Percentiles rank a stretch among this genome's conserved stretches.
phyloP scores from a whole-genome alignment of 2,113 vertebrate genomes.

The Promerops cafer region DNA sequence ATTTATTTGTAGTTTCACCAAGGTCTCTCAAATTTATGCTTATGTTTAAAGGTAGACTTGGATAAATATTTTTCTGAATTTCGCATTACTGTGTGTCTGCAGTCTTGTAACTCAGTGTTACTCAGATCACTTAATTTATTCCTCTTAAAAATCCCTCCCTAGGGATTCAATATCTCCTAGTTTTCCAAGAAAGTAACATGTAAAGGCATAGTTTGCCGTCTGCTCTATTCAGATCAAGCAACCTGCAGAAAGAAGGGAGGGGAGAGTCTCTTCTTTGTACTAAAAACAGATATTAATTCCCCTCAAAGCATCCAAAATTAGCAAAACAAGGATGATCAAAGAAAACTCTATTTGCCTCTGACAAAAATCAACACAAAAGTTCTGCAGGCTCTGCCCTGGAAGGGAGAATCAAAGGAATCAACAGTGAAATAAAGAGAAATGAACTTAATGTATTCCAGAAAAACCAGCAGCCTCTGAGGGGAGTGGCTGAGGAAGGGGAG shows the following conservation, averaged over 20 bases:
- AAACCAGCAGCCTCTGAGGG: not conserved
- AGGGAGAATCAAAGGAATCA: constrained; percentile 3
- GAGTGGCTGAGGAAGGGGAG: not conserved
- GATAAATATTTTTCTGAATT: not conserved
- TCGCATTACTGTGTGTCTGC: not conserved
- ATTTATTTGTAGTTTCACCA: not conserved
- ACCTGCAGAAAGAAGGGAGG: not conserved
- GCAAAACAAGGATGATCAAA: constrained; percentile 6
- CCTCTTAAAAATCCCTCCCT: not conserved
- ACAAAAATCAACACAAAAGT: not conserved
- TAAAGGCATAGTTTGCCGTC: not conserved
- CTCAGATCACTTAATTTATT: not conserved
- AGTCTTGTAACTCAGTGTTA: not conserved
- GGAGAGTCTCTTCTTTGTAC: not conserved
- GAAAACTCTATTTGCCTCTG: not conserved
- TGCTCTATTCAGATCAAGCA: not conserved
- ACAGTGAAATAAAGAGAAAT: not conserved
- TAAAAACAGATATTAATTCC: not conserved
- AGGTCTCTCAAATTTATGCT: not conserved
- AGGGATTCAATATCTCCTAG: not conserved
- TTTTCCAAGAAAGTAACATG: not conserved
- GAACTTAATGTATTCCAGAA: not conserved
- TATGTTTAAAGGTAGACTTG: not conserved
- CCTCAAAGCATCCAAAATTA: not conserved
- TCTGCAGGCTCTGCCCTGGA: not conserved